A percentile compares a stretch with the other conserved stretches of the same genome.
Conservation (phyloP, 2,888 invertebrate genomes). For the Osmoderma eremita region DNA sequence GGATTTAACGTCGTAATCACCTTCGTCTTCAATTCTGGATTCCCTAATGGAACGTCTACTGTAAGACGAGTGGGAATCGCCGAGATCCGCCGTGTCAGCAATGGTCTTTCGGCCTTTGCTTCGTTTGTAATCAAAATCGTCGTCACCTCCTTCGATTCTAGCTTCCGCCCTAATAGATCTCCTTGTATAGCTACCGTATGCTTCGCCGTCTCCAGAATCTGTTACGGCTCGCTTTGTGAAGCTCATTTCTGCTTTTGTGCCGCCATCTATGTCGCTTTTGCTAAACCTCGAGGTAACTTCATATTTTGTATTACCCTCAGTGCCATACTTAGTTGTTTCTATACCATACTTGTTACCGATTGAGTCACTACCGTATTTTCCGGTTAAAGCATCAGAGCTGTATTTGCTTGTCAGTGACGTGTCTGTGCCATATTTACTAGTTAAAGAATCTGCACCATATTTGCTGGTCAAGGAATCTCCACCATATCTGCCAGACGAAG, state of each 20-base stretch:
- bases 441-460: slow-evolving; percentile 47
- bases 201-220: slow-evolving; percentile 45
- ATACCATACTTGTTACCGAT: slow-evolving; percentile 32
- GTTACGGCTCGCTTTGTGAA: slow-evolving; percentile 30
- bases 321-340: slow-evolving; percentile 43
- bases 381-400: slow-evolving; percentile 32
- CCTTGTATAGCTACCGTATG: slow-evolving; percentile 47
- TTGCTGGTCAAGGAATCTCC: slow-evolving; percentile 42
- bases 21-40: slow-evolving; percentile 30
- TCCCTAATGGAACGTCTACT: slow-evolving; percentile 40
- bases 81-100: slow-evolving; percentile 33
- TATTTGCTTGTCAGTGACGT: slow-evolving; percentile 46
- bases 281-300: slow-evolving; percentile 43
- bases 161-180: slow-evolving; percentile 33
- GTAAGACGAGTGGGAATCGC: slow-evolving; percentile 50
- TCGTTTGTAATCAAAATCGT: slow-evolving; percentile 14
- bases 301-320: slow-evolving; percentile 40
- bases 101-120: slow-evolving; percentile 21
- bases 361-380: slow-evolving; percentile 34
- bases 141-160: slow-evolving; percentile 32
- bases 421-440: slow-evolving; percentile 49
- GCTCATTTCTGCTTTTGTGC: slow-evolving; percentile 41
- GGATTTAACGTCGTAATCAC: slow-evolving; percentile 37
- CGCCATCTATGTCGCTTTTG: slow-evolving; percentile 39
- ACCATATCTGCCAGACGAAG: slow-evolving; percentile 1